Percentiles rank a stretch among this genome's conserved stretches.
Evolutionary conservation across 1,140 invertebrate species (phyloP).

Genomic region (Drosophila leontia): DNA sequence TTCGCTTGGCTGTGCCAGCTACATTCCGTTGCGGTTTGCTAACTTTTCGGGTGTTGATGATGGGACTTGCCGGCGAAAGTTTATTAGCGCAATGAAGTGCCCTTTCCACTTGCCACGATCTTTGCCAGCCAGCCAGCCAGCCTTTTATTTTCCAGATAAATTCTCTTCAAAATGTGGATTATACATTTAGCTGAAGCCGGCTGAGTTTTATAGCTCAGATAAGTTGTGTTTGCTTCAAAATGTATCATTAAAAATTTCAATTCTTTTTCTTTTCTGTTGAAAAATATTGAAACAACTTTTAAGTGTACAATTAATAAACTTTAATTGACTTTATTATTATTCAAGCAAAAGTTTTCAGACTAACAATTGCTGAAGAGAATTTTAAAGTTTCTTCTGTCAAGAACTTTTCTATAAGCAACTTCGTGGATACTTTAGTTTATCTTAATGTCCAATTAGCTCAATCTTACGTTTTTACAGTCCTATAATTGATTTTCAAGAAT

Average conservation of each 20-base stretch:
- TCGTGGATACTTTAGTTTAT: neutral
- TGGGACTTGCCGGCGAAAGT: slow-evolving; percentile 49
- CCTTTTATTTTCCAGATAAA: slow-evolving; percentile 32
- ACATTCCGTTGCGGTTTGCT: slow-evolving; percentile 59
- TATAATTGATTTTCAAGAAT: neutral
- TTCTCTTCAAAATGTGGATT: slow-evolving; percentile 31
- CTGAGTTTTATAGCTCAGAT: slow-evolving; percentile 31
- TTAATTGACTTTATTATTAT: slow-evolving; percentile 6
- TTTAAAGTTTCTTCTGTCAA: neutral
- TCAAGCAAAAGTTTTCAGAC: neutral
- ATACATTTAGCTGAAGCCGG: slow-evolving; percentile 3
- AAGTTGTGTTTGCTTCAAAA: neutral
- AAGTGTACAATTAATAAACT: slow-evolving; percentile 1
- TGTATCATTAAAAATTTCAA: neutral
- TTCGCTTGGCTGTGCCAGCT: slow-evolving; percentile 55
- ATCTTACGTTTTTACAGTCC: neutral
- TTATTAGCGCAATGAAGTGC: slow-evolving; percentile 78
- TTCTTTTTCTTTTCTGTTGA: neutral
- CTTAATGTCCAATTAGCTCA: neutral
- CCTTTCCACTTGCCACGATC: slow-evolving; percentile 34
- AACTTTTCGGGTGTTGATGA: slow-evolving; percentile 56
- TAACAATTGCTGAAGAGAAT: neutral
- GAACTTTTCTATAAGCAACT: neutral
- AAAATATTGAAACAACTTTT: neutral
- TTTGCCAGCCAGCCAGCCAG: slow-evolving; percentile 5